phyloP scores from a whole-genome alignment of 2,797 vertebrate genomes.

The Gobio occitaniae region DNA sequence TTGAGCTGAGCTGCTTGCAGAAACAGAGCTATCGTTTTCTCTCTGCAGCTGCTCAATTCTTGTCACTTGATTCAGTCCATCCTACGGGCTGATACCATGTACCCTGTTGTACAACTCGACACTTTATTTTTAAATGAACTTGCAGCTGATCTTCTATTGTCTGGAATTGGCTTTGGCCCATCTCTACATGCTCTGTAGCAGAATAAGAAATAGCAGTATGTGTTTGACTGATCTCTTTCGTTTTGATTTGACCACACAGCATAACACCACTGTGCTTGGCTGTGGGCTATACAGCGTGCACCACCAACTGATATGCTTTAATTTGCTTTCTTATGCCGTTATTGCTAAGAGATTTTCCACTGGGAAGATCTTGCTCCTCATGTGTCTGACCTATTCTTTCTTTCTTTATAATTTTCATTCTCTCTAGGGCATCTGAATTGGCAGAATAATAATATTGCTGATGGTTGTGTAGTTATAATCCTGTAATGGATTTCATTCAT shows the following conservation, averaged over 20 bases:
- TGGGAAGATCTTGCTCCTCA: slow-evolving; percentile 8
- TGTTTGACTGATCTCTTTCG: slow-evolving; percentile 21
- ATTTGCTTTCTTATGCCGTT: slow-evolving; percentile 7
- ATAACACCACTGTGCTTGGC: neutral
- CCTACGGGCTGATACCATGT: slow-evolving; percentile 21
- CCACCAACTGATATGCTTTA: slow-evolving; percentile 6
- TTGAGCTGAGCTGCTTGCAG: slow-evolving; percentile 40
- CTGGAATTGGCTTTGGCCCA: slow-evolving; percentile 20
- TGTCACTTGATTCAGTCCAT: neutral
- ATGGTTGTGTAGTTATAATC: slow-evolving; percentile 18
- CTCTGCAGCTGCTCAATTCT: slow-evolving; percentile 38
- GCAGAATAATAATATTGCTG: slow-evolving; percentile 11
- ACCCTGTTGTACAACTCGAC: slow-evolving; percentile 33
- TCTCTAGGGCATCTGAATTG: slow-evolving; percentile 6
- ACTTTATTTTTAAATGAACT: slow-evolving; percentile 21
- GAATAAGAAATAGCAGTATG: slow-evolving; percentile 13
- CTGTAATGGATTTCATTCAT: slow-evolving; percentile 33
- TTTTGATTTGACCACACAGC: slow-evolving; percentile 13
- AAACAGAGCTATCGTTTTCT: slow-evolving; percentile 33
- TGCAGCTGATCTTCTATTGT: slow-evolving; percentile 43
- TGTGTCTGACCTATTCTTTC: neutral
- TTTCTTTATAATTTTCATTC: slow-evolving; percentile 2
- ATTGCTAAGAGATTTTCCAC: slow-evolving; percentile 5
- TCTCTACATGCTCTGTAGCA: slow-evolving; percentile 9
- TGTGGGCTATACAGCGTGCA: slow-evolving; percentile 7